Percentiles rank a stretch among this genome's conserved stretches.
Evolutionary conservation across 2,797 vertebrate genomes (phyloP).

Genomic region (Yasuhikotakia modesta): DNA sequence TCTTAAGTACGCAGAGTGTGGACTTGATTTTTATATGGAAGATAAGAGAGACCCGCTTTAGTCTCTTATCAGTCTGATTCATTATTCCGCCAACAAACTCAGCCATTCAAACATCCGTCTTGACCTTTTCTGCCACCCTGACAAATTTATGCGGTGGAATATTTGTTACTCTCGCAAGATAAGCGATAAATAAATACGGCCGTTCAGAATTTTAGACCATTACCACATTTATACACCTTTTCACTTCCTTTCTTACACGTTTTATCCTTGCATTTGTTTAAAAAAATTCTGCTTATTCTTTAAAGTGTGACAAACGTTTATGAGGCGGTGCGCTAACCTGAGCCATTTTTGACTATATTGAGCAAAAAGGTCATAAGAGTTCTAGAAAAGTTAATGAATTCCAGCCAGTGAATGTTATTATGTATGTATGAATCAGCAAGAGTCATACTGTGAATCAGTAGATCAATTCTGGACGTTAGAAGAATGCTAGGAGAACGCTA

Average conservation of each 20-base stretch:
- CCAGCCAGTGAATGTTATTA: constrained; percentile 7
- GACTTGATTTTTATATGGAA: constrained; percentile 43
- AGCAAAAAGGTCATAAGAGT: neutral
- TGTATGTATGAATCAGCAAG: constrained; percentile 3
- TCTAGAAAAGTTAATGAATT: constrained; percentile 7
- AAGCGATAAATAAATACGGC: constrained; percentile 34
- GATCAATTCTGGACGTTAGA: constrained; percentile 9
- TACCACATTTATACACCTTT: neutral
- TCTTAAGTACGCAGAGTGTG: constrained; percentile 45
- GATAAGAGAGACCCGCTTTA: constrained; percentile 37
- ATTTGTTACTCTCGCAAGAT: constrained; percentile 67
- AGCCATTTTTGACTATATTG: neutral
- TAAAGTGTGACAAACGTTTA: neutral
- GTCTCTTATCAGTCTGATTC: constrained; percentile 50
- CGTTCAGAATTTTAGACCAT: neutral
- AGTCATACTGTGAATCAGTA: neutral
- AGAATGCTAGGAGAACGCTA: neutral
- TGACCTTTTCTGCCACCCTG: constrained; percentile 71
- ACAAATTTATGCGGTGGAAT: constrained; percentile 63
- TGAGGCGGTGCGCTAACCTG: neutral
- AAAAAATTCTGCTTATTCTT: neutral
- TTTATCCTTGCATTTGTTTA: neutral
- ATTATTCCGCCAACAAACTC: constrained; percentile 35
- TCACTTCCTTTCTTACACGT: neutral
- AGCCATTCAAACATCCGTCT: constrained; percentile 55